Evolutionary conservation across 2,113 vertebrate genomes (phyloP), one percentile per base, ranked within the genome.

Genomic region (Oreochromis aureus): DNA sequence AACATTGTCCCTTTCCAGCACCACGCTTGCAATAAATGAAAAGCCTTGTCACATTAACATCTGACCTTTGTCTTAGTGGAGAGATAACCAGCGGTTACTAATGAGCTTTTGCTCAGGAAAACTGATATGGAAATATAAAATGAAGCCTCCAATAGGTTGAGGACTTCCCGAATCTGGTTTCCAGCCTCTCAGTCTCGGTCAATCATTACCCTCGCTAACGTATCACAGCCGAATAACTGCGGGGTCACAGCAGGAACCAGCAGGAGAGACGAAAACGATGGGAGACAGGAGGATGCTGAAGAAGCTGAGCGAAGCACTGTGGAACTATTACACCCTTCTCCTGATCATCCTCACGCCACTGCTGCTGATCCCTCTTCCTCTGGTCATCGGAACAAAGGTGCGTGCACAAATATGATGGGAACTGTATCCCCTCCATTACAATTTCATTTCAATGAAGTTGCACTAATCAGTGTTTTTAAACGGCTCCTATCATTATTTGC

Each of bases 341-440:
- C 7, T 93, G 15, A 63, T 90, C 3, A 4, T 86, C n/a, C 6
- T 89, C 2, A 87, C 81, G 1, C 91, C 89, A 0, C 39, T 90
- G 76, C 59, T 93, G 79, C 89, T 94, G 73, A 90, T 91, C 81
- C 91, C 89, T 63, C 79, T 89, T 63, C 88, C 88, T 46, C 39
- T 92, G 1, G 19, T 93, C 2, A 10, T 86, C 4, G n/a, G 59
- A 11, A 86, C 87, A 3, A 93, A 94, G 87, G 94, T 93, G 36
- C 84, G 83, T 71, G 81, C 27, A 66, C 53, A n/a, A n/a, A 54
- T n/a, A 54, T 48, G 6, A 48, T 2, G 10, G 12, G 46, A 48
- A 15, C 46, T 48, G 13, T 48, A 16, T 48, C 5, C 41, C 10
- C 41, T 11, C 41, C 41, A 12, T 44, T 16, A 3, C 15, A 48